These are phyloP conservation scores for Cercopithecus mona DNA, from an alignment of 2,113 vertebrate species.

Conservation along the genomic window DNA sequence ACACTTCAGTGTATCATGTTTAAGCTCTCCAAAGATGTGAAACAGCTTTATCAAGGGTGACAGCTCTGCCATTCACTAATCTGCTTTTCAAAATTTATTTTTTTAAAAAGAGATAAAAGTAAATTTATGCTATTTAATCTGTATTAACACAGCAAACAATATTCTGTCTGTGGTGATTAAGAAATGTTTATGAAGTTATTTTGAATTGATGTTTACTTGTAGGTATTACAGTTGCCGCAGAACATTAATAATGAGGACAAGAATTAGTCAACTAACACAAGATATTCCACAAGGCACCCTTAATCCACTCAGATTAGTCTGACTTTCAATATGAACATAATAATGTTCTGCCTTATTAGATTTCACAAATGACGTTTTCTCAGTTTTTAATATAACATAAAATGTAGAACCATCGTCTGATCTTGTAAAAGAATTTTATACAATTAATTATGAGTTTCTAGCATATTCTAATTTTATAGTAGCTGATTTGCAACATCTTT, in stretches of 20 bases:
- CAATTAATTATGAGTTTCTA: slow-evolving; percentile 73
- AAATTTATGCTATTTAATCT: slow-evolving; percentile 58
- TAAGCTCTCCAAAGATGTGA: slow-evolving; percentile 66
- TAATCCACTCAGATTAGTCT: slow-evolving; percentile 75
- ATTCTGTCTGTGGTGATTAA: slow-evolving; percentile 42
- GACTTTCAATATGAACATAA: slow-evolving; percentile 61
- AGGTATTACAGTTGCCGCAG: slow-evolving; percentile 59
- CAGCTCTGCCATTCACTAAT: slow-evolving; percentile 70
- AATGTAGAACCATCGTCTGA: slow-evolving; percentile 62
- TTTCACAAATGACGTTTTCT: slow-evolving; percentile 57
- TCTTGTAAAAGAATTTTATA: slow-evolving; percentile 71
- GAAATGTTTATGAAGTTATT: slow-evolving; percentile 67
- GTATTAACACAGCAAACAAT: slow-evolving; percentile 47
- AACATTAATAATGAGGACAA: slow-evolving; percentile 67
- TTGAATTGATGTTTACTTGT: slow-evolving; percentile 61
- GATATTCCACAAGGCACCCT: slow-evolving; percentile 67
- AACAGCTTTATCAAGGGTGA: slow-evolving; percentile 66
- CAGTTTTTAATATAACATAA: slow-evolving; percentile 75
- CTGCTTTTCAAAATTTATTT: slow-evolving; percentile 42
- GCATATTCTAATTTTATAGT: slow-evolving; percentile 67
- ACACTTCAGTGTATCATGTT: slow-evolving; percentile 69
- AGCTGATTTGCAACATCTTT: slow-evolving; percentile 51
- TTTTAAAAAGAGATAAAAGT: slow-evolving; percentile 51
- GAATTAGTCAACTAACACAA: slow-evolving; percentile 67
- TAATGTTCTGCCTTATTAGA: slow-evolving; percentile 66